Base-by-base conservation (phyloP, 2,888 invertebrate genomes). In the Rhyacophila evoluta region DNA sequence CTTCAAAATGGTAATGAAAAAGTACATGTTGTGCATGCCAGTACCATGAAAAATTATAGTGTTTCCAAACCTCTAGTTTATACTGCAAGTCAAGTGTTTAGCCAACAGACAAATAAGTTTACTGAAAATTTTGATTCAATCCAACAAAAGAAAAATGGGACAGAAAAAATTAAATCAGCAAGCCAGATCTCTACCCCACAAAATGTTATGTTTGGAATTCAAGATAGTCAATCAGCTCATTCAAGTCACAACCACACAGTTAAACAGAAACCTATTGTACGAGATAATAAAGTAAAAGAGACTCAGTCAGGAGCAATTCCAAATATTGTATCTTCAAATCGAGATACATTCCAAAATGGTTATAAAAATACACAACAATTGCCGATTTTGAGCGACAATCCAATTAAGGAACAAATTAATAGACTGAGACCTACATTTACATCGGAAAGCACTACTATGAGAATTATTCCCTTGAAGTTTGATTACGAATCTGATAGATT, bases 361-460 rank as follows among this genome's bases (percentile, higher is more conserved):
- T 5, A 74, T 1, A 37, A 39, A 0, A 67, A 28, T 19, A 5
- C 15, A 0, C 55, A 55, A 55, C 55, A 55, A 19, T 55, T 55
- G 0, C 28, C 33, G 37, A 41, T 25, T 11, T 39, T 33, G 68
- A 71, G 11, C 41, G 70, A 33, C 19, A 29, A n/a, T 39, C 39
- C 29, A 69, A 19, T 28, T 19, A 41, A 74, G 1, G 33, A 74
- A 74, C 74, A 74, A 28, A 41, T 55, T 12, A 29, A 67, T n/a
- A 38, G 25, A 27, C 38, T 25, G 36, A 73, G 27, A 72, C 15
- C 67, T 29, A 74, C 71, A 37, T 87, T 87, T 36, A 85, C 88
- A 80, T 82, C 87, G 15, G 89, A 89, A 83, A 85, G 84, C 5
- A 87, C 89, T 1, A 89, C 89, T 6, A 86, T 87, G 80, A 88